phyloP scores from a whole-genome alignment of 2,113 vertebrate genomes.

The Esox niger region DNA sequence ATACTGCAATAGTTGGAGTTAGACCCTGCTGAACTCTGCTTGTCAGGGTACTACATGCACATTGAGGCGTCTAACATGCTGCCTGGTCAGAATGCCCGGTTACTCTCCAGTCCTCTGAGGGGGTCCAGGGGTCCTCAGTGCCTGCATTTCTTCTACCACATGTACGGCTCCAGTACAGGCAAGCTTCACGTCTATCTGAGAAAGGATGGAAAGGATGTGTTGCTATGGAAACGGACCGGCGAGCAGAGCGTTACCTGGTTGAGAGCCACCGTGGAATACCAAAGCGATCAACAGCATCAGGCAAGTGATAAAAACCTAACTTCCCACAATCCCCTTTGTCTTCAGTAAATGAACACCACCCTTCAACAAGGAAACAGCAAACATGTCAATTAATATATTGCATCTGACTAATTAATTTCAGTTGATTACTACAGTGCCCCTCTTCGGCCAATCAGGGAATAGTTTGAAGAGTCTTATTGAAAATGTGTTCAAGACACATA shows the following conservation, averaged over 20 bases:
- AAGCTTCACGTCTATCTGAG: slow-evolving; percentile 79
- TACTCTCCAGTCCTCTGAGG: slow-evolving; percentile 76
- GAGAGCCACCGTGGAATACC: slow-evolving; percentile 80
- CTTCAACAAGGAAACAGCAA: too few species aligned
- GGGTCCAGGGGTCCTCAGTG: slow-evolving; percentile 80
- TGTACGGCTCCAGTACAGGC: slow-evolving; percentile 91
- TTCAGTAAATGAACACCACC: neutral
- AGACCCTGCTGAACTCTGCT: slow-evolving; percentile 1
- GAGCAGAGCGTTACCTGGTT: slow-evolving; percentile 93
- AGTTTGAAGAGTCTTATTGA: neutral
- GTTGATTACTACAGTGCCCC: too few species aligned
- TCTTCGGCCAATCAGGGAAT: too few species aligned
- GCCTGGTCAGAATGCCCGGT: slow-evolving; percentile 78
- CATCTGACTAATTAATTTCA: too few species aligned
- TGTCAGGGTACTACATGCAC: slow-evolving; percentile 89
- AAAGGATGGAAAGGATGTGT: slow-evolving; percentile 60
- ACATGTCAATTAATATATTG: too few species aligned
- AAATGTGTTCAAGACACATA: neutral
- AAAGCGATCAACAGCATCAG: slow-evolving; percentile 77
- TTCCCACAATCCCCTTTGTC: neutral
- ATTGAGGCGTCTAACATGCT: slow-evolving; percentile 90
- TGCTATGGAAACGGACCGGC: slow-evolving; percentile 82
- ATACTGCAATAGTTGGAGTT: neutral
- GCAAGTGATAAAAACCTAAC: slow-evolving; percentile 57
- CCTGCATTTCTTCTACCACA: slow-evolving; percentile 88